Percentiles rank a stretch among this genome's conserved stretches.
phyloP scores from a whole-genome alignment of 2,888 invertebrate genomes.

The Crematogaster levior region DNA sequence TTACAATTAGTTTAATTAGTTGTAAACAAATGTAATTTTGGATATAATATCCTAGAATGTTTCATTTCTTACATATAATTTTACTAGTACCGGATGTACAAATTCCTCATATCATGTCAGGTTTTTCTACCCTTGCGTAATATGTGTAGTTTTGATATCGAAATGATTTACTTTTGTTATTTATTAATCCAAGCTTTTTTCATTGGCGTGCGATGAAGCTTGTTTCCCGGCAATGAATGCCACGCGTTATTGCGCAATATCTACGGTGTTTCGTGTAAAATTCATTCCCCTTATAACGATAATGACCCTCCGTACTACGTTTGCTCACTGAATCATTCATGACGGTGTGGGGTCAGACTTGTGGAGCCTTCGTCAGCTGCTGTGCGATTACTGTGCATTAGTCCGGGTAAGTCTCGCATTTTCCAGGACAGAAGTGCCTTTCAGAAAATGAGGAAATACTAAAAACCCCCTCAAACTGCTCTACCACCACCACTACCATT shows the following conservation, averaged over 20 bases:
- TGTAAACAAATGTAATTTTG: background rate
- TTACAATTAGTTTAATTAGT: slow-evolving; percentile 1
- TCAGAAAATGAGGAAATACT: slow-evolving; percentile 48
- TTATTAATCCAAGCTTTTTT: background rate
- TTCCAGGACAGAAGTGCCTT: slow-evolving; percentile 60
- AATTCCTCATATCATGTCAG: background rate
- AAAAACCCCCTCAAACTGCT: slow-evolving; percentile 20
- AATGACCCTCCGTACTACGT: slow-evolving; percentile 70
- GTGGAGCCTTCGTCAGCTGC: slow-evolving; percentile 71
- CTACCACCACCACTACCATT: background rate
- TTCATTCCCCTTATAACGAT: slow-evolving; percentile 75
- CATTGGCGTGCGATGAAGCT: background rate
- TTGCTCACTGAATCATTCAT: slow-evolving; percentile 76
- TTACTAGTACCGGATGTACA: background rate
- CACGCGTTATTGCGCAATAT: slow-evolving; percentile 32
- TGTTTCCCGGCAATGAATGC: slow-evolving; percentile 39
- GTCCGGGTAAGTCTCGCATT: slow-evolving; percentile 62
- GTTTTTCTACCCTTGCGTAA: background rate
- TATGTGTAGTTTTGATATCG: background rate
- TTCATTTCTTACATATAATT: background rate
- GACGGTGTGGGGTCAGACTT: slow-evolving; percentile 67
- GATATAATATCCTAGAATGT: background rate
- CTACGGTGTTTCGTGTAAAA: slow-evolving; percentile 62
- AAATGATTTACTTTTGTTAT: slow-evolving; percentile 8
- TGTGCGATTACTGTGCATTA: slow-evolving; percentile 72